Conservation (phyloP, 2,888 invertebrate genomes). For the Acleris holmiana region DNA sequence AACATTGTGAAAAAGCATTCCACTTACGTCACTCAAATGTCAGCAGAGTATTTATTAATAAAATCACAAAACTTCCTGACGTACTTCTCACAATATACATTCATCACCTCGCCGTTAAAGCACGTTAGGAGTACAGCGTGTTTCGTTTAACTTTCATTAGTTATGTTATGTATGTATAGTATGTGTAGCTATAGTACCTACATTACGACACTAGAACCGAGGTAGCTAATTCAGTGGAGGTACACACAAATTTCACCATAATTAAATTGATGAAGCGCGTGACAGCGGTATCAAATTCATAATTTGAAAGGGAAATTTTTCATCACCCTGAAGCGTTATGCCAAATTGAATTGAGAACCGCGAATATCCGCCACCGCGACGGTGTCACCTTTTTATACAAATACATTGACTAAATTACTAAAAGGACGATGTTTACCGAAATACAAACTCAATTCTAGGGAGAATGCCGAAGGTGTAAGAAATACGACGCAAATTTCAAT, state of each 20-base stretch:
- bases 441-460: conserved; percentile 47
- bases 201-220: conserved; percentile 46
- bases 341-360: conserved; percentile 73
- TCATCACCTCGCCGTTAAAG: conserved; percentile 35
- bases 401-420: conserved; percentile 32
- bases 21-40: conserved; percentile 41
- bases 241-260: conserved; percentile 60
- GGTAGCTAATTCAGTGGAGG: conserved; percentile 54
- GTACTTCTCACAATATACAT: conserved; percentile 18
- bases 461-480: conserved; percentile 43
- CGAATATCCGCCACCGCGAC: conserved; percentile 51
- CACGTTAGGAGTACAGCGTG: conserved; percentile 12
- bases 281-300: conserved; percentile 72
- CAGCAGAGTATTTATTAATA: conserved; percentile 40
- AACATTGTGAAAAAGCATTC: conserved; percentile 28
- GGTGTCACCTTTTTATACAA: conserved; percentile 40
- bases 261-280: conserved; percentile 75
- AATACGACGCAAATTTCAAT: conserved; percentile 41
- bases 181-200: no score
- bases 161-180: no score
- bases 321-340: conserved; percentile 65
- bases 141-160: conserved; percentile 45
- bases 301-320: conserved; percentile 78
- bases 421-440: conserved; percentile 41
- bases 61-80: conserved; percentile 33